Percentiles rank a stretch among this genome's conserved stretches.
These are phyloP conservation scores for Eublepharis macularius DNA, from an alignment of 2,113 vertebrate species.

Conservation along the genomic window DNA sequence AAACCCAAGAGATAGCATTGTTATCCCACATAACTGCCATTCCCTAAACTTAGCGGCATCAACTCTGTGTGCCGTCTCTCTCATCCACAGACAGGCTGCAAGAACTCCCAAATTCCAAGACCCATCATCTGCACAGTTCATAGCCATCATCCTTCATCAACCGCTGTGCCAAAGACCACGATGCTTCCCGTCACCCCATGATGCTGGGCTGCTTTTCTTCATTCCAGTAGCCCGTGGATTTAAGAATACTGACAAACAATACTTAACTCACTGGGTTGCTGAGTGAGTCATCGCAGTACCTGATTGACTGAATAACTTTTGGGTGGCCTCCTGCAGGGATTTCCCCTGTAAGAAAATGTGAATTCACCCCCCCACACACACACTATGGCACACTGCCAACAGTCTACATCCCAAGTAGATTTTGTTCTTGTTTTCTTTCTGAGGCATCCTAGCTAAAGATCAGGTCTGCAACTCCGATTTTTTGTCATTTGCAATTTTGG, in stretches of 20 bases:
- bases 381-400: neutral
- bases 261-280: neutral
- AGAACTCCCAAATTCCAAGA: neutral
- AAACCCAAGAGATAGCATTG: slow-evolving; percentile 25
- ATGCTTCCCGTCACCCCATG: neutral
- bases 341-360: slow-evolving; percentile 32
- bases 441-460: slow-evolving; percentile 7
- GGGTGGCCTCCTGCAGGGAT: neutral
- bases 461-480: neutral
- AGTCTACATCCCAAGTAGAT: neutral
- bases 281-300: neutral
- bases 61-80: slow-evolving; percentile 2
- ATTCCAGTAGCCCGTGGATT: slow-evolving; percentile 16
- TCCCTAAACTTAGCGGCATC: slow-evolving; percentile 7
- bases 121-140: neutral
- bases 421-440: neutral
- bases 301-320: slow-evolving; percentile 30
- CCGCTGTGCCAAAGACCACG: neutral
- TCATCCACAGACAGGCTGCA: slow-evolving; percentile 22
- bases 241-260: slow-evolving; percentile 11
- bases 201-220: neutral
- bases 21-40: neutral
- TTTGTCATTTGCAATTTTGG: neutral
- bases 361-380: neutral
- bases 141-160: slow-evolving; percentile 22